These are phyloP conservation scores for Pipistrellus pipistrellus DNA, from an alignment of 2,797 vertebrate genomes.

Conservation along the genomic window DNA sequence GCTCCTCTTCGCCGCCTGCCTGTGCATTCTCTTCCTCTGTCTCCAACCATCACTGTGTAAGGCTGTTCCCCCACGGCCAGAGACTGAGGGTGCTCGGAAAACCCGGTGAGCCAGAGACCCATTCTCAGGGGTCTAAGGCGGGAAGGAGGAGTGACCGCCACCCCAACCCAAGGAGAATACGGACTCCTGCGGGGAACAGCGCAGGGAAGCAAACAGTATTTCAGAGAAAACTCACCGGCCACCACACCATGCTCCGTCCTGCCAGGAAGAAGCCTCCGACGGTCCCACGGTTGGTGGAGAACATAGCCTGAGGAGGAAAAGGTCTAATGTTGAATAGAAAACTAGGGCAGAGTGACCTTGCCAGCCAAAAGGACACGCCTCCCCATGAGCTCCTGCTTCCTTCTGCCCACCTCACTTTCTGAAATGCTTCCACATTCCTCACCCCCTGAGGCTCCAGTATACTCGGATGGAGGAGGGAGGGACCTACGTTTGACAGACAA, in stretches of 20 bases:
- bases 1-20: background rate
- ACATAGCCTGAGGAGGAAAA: constrained; percentile 93
- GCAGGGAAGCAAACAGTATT: background rate
- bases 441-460: background rate
- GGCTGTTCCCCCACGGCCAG: background rate
- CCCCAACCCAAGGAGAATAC: background rate
- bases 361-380: background rate
- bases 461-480: background rate
- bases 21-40: background rate
- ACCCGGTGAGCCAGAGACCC: background rate
- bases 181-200: background rate
- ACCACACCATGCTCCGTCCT: constrained; percentile 98
- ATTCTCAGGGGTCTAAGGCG: background rate
- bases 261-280: constrained; percentile 98
- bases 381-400: background rate
- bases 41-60: constrained; percentile 1
- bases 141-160: background rate
- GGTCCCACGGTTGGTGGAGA: constrained; percentile 94
- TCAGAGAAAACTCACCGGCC: constrained; percentile 93
- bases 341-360: background rate
- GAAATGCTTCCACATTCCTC: background rate
- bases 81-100: background rate
- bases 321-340: background rate
- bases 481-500: background rate
- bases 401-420: background rate